Conservation (phyloP, 2,113 vertebrate species). For the Raja brachyura region DNA sequence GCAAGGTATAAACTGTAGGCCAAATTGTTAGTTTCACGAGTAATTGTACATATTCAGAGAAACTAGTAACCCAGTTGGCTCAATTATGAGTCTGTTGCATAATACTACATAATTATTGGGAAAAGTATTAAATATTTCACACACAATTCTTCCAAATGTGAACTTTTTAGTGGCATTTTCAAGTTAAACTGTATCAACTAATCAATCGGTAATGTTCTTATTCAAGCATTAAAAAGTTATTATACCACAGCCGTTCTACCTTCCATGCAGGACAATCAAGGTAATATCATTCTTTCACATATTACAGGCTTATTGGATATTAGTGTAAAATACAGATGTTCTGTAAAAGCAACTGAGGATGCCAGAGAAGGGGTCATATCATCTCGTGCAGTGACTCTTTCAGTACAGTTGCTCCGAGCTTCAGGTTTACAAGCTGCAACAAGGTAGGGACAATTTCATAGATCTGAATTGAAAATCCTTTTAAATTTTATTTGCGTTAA, state of each 20-base stretch:
- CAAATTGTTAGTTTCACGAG: neutral
- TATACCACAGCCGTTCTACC: neutral
- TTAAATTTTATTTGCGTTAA: neutral
- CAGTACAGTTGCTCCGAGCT: conserved; percentile 73
- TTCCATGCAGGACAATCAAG: neutral
- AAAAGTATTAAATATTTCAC: neutral
- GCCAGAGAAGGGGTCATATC: conserved; percentile 49
- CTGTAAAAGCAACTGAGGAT: conserved; percentile 49
- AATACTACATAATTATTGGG: neutral
- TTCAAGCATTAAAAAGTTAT: neutral
- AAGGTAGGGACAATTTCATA: conserved; percentile 58
- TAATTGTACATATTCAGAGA: neutral
- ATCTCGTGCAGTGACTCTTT: conserved; percentile 62
- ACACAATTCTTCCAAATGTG: neutral
- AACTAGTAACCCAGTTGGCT: neutral
- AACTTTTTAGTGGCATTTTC: neutral
- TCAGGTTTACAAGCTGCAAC: conserved; percentile 84
- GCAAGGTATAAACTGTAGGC: too few relatives aligned
- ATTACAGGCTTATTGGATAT: conserved; percentile 75
- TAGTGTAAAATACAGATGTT: conserved; percentile 68
- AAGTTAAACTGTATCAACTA: neutral
- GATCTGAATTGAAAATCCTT: neutral
- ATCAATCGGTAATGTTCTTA: neutral
- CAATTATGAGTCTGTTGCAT: neutral
- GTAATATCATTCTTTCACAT: conserved; percentile 21